phyloP scores from a whole-genome alignment of 2,888 invertebrate genomes.

The Strigamia crassipes region DNA sequence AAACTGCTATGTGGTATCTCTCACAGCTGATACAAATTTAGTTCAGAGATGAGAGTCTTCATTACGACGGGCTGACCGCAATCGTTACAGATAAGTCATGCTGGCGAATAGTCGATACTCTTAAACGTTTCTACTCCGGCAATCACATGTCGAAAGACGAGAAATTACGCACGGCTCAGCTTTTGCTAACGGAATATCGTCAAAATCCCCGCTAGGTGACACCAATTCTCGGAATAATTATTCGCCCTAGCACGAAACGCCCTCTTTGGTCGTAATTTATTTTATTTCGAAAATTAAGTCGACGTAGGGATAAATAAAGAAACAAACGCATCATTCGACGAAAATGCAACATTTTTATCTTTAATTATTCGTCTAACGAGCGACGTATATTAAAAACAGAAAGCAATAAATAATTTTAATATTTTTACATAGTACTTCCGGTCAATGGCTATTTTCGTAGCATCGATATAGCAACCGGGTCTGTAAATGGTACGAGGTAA shows the following conservation, averaged over 20 bases:
- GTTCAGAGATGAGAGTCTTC: background rate
- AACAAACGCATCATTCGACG: no score
- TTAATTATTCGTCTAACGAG: no score
- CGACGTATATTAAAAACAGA: background rate
- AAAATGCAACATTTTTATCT: background rate
- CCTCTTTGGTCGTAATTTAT: background rate
- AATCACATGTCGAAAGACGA: constrained; percentile 30
- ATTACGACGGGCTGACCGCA: background rate
- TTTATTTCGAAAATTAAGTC: background rate
- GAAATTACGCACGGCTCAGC: constrained; percentile 8
- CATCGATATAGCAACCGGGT: background rate
- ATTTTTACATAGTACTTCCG: background rate
- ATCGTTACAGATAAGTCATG: background rate
- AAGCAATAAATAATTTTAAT: background rate
- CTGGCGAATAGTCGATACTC: background rate
- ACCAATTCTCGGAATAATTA: background rate
- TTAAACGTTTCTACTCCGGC: background rate
- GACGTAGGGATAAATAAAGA: no score
- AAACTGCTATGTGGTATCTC: background rate
- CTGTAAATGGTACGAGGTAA: background rate
- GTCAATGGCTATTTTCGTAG: background rate
- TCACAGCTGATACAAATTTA: background rate
- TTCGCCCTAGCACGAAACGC: background rate
- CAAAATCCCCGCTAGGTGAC: background rate
- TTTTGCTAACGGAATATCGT: constrained; percentile 1